These are phyloP conservation scores for Trigoniulus corallinus DNA, from an alignment of 1,140 invertebrate species.

Conservation along the genomic window DNA sequence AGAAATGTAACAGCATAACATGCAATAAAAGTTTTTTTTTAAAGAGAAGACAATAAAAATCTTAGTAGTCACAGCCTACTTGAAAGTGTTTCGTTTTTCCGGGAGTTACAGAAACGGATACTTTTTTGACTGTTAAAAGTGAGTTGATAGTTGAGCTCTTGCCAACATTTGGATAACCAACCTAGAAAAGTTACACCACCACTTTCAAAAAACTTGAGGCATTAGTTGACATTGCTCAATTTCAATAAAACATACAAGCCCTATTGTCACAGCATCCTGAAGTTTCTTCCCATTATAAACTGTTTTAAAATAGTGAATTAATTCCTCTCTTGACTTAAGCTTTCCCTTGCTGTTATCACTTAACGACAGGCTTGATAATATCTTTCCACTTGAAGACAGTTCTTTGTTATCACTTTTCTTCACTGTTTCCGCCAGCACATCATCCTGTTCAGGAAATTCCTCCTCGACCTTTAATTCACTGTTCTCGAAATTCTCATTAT, in stretches of 20 bases:
- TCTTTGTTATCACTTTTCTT: slow-evolving; percentile 28
- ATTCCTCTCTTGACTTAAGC: slow-evolving; percentile 15
- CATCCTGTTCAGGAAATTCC: slow-evolving; percentile 13
- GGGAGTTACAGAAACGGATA: slow-evolving; percentile 87
- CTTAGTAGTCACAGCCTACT: slow-evolving; percentile 20
- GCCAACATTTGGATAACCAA: slow-evolving; percentile 98
- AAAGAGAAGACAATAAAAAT: neutral
- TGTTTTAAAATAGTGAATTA: slow-evolving; percentile 44
- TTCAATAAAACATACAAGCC: slow-evolving; percentile 39
- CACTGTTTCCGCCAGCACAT: slow-evolving; percentile 18
- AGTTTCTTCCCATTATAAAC: slow-evolving; percentile 37
- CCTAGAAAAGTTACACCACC: slow-evolving; percentile 17
- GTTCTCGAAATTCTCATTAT: slow-evolving; percentile 12
- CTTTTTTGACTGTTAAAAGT: slow-evolving; percentile 76
- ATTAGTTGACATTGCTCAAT: neutral
- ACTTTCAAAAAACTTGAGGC: neutral
- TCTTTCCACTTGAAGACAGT: slow-evolving; percentile 36
- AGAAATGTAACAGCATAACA: slow-evolving; percentile 28
- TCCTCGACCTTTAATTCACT: slow-evolving; percentile 17
- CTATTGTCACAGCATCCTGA: slow-evolving; percentile 51
- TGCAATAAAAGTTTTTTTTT: neutral
- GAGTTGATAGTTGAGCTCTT: slow-evolving; percentile 98
- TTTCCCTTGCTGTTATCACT: neutral
- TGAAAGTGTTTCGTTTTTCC: slow-evolving; percentile 90
- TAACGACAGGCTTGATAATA: slow-evolving; percentile 25